Conservation (phyloP, 2,888 invertebrate genomes). For the Thymelicus lineola region DNA sequence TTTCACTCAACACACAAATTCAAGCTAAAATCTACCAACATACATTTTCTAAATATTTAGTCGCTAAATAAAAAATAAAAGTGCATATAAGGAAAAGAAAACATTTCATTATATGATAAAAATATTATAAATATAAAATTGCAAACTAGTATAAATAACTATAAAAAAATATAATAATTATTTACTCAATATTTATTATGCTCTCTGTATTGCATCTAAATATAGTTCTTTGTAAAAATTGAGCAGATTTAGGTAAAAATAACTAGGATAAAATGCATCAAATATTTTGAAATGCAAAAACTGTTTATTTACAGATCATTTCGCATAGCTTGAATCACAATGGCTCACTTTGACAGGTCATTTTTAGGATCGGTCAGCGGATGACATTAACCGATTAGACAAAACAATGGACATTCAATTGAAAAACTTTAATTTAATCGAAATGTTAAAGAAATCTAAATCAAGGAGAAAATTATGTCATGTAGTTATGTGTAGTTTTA, state of each 20-base stretch:
- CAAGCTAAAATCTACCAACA: not conserved
- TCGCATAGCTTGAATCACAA: no score
- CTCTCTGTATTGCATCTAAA: conserved; percentile 17
- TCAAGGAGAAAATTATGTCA: no score
- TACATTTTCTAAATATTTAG: conserved; percentile 9
- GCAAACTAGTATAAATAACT: conserved; percentile 7
- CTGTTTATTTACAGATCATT: no score
- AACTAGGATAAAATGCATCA: conserved; percentile 43
- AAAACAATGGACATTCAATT: no score
- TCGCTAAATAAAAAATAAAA: not conserved
- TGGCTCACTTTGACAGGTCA: no score
- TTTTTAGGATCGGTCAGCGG: no score
- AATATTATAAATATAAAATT: conserved; percentile 6
- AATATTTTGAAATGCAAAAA: conserved; percentile 39
- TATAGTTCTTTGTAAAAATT: conserved; percentile 41
- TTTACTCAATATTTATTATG: conserved; percentile 38
- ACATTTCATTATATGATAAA: not conserved
- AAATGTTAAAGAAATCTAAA: no score
- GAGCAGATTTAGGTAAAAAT: conserved; percentile 43
- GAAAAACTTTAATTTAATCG: no score
- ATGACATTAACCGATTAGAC: no score
- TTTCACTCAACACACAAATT: not conserved
- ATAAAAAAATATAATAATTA: conserved; percentile 27
- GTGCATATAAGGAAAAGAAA: not conserved
- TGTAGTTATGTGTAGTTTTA: no score